Base-by-base conservation (phyloP, 2,113 vertebrate species). In the Corvus moneduloides region DNA sequence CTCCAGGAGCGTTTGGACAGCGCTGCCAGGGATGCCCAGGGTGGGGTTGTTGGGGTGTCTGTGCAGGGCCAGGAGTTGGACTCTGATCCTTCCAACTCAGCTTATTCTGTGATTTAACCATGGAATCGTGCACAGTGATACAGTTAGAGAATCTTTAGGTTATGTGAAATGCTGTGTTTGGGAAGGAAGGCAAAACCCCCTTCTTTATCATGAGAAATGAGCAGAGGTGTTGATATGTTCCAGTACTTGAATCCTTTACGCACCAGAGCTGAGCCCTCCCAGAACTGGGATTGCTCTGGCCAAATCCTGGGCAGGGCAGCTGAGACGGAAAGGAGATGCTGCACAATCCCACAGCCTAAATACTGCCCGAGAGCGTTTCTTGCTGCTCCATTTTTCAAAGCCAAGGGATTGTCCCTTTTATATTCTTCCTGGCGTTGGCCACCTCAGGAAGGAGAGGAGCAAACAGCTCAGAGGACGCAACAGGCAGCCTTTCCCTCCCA, bases 1-100 rank as follows among this genome's bases (percentile, higher is more conserved):
- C 63, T 56, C 43, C 78, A 48, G 52, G n/a, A 58, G 22, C 0
- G 1, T 4, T 39, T 27, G 41, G 63, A 2, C 18, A 48, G 2
- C 13, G 1, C 17, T 68, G 5, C 16, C 28, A 81, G 43, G n/a
- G 43, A 33, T 48, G 22, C 11, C 10, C 78, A 64, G 51, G 24
- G 10, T 24, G 59, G 54, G 69, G 1, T 7, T 33, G 41, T 10
- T 48, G 49, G 49, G 58, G 22, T 0, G 18, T 16, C 41, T 41
- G 51, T 3, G 68, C 39, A 33, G 28, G 27, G 27, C 0, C 24
- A n/a, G 35, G 44, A 0, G 44, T 3, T 69, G 66, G 30, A 11
- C 0, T 22, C 21, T 24, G 33, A 58, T 58, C 33, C 32, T 43
- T 17, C 32, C 44, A 10, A 0, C 32, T 43, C 52, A 18, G 26